Evolutionary conservation across 2,113 vertebrate genomes (phyloP), one percentile per base, ranked within the genome.

Genomic region (Redunca redunca): DNA sequence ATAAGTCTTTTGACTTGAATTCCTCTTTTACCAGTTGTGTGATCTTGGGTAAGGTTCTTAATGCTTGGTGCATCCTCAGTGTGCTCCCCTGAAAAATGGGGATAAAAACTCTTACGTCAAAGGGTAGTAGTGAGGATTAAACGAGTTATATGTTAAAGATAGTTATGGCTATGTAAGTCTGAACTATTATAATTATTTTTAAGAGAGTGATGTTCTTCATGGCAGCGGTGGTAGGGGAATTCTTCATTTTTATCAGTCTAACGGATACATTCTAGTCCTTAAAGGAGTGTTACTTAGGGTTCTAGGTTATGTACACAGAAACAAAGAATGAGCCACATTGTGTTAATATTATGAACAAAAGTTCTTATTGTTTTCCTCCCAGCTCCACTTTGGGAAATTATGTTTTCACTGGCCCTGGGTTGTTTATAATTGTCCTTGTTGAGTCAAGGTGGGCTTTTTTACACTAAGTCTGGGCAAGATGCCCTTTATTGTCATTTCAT

Each of bases 401-500:
- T 53, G 81, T 91, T 89, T 62, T 40, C 33, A 50, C 17, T 62
- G 55, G 28, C 28, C 52, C n/a, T 86, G 67, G 36, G 52, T 60
- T 94, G 92, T 97, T 97, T 97, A 52, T 85, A 64, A 52, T 91
- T 92, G 62, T 82, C 52, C 80, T 67, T 55, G 6, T 71, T 93
- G 85, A 91, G 85, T 95, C 95, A 96, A 88, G 82, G 93, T 90
- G 89, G 57, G n/a, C 74, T 92, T 97, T 95, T 92, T 84, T 64
- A 48, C 46, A 74, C 19, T 3, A 55, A 21, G 36, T 86, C 92
- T 77, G 94, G 94, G 91, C 91, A 86, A 7, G 36, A 10, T 85
- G 91, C 97, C 92, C 53, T 97, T 89, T 83, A 96, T 97, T 98
- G 97, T 97, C 87, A 74, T 96, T 81, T 43, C 11, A 33, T 53